Conservation (phyloP, 2,113 vertebrate species). For the Thinocorus orbignyianus region DNA sequence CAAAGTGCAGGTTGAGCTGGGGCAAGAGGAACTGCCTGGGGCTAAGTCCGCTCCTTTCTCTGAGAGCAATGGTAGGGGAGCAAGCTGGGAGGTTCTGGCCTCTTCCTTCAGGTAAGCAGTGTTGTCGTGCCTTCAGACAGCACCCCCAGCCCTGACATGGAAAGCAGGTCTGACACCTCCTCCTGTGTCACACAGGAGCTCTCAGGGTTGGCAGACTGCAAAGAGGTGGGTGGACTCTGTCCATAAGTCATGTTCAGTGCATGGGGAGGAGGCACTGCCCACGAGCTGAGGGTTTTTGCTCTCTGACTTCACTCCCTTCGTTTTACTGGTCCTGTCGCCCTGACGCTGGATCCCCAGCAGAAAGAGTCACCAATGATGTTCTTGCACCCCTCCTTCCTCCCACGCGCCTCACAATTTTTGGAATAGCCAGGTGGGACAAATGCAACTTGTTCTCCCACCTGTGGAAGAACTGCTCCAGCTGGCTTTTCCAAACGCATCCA, state of each 20-base stretch:
- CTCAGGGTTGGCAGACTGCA: not conserved
- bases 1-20: not conserved
- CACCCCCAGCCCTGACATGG: not conserved
- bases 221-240: not conserved
- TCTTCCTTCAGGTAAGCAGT: not conserved
- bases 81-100: not conserved
- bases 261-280: not conserved
- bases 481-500: not conserved
- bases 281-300: not conserved
- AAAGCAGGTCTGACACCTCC: not conserved
- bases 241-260: accelerated
- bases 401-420: not conserved
- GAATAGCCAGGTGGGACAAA: not conserved
- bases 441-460: not conserved
- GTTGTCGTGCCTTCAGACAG: not conserved
- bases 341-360: not conserved
- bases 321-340: not conserved
- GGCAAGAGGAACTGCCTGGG: not conserved
- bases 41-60: not conserved
- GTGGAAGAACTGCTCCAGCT: constrained; percentile 15
- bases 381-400: not conserved
- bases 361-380: not conserved
- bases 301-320: not conserved
- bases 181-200: not conserved
- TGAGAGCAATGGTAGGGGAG: not conserved